A percentile compares a stretch with the other conserved stretches of the same genome.
phyloP scores from a whole-genome alignment of 1,140 invertebrate genomes.

The Galendromus occidentalis region DNA sequence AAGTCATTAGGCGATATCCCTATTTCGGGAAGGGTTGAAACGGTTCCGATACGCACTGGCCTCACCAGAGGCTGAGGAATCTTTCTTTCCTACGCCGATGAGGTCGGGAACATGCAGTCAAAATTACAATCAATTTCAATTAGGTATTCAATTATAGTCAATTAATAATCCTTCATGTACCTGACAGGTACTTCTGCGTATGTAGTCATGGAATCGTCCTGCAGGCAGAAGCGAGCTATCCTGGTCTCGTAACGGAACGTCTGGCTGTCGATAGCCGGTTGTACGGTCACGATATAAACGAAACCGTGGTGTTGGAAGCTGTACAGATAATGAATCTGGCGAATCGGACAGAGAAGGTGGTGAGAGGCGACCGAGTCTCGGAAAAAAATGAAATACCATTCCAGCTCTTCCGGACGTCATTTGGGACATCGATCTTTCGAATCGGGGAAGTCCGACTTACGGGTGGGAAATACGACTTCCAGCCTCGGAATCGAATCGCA shows the following conservation, averaged over 20 bases:
- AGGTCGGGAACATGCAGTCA: not conserved
- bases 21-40: not conserved
- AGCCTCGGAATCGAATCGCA: too few relatives aligned
- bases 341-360: not conserved
- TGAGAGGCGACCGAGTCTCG: too few relatives aligned
- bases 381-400: too few relatives aligned
- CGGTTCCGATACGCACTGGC: not conserved
- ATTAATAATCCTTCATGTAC: too few relatives aligned
- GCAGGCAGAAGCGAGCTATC: slow-evolving; percentile 20
- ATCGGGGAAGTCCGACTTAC: too few relatives aligned
- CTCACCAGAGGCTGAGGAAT: too few relatives aligned
- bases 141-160: too few relatives aligned
- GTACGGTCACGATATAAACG: slow-evolving; percentile 22
- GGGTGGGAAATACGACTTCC: too few relatives aligned
- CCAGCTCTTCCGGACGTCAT: too few relatives aligned
- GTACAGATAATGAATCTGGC: slow-evolving; percentile 21
- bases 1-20: not conserved
- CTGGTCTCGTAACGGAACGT: slow-evolving; percentile 16
- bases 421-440: too few relatives aligned
- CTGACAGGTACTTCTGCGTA: slow-evolving; percentile 22
- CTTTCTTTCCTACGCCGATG: not conserved
- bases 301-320: slow-evolving; percentile 21
- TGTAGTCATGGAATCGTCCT: slow-evolving; percentile 21
- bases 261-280: slow-evolving; percentile 15
- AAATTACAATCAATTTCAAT: not conserved